Base-by-base conservation (phyloP, 2,797 vertebrate species). In the Eidolon dupreanum region DNA sequence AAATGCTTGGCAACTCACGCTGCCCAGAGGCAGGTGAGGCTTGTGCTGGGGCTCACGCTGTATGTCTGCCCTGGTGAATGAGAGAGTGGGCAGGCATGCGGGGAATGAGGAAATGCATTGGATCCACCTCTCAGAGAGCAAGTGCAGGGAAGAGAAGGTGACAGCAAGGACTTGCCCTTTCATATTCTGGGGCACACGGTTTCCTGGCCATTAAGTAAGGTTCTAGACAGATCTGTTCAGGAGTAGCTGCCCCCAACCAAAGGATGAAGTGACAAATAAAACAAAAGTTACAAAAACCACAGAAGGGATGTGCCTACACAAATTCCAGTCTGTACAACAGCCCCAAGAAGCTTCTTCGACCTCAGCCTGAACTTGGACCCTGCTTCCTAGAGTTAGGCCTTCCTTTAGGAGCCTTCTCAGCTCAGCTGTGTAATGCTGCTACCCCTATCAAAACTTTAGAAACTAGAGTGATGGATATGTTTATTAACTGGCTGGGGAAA, bases 1-100 rank as follows among this genome's bases (percentile, higher is more conserved):
- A 6, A 59, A n/a, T 0, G 2, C 17, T 71, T 17, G 28, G 57
- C n/a, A 20, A 65, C 8, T 53, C 33, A 19, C 0, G 0, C 3
- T 55, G 31, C 73, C 31, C 6, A 74, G 38, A 49, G 20, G 8
- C 51, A 9, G 53, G 43, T 22, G 20, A 10, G n/a, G n/a, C 11
- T 55, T 53, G 2, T 5, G 7, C 11, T 28, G 41, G 63, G 20
- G 1, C 59, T 91, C 1, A 1, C 3, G 31, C 94, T 59, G 19
- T 19, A 22, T 4, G 4, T 63, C 55, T 43, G 11, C 43, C 53
- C 82, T 38, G 28, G 65, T 28, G 13, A 77, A 6, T 19, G 49
- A 38, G 36, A n/a, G 17, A 36, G 22, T 28, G 10, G 36, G 36
- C 8, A 57, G 8, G 36, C 9, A 51, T 2, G 36, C 3, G n/a